A percentile compares a stretch with the other conserved stretches of the same genome.
These are phyloP conservation scores for Oncorhynchus tshawytscha DNA, from an alignment of 2,113 vertebrate genomes.

Conservation along the genomic window DNA sequence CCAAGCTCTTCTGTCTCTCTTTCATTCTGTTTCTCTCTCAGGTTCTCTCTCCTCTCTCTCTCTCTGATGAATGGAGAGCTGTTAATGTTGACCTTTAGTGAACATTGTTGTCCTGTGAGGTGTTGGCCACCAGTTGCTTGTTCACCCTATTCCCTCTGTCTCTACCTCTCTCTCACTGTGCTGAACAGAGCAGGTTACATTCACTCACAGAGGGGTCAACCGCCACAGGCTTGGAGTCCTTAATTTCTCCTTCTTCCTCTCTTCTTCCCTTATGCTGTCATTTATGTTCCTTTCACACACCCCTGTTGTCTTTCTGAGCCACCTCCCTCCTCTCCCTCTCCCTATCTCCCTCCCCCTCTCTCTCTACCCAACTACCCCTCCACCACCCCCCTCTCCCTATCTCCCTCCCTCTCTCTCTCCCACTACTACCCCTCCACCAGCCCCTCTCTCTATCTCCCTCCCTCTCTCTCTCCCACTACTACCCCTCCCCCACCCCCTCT, in stretches of 20 bases:
- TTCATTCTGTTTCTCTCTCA: not conserved
- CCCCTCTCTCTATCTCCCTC: too few species aligned
- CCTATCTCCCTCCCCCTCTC: not conserved
- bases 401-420: not conserved
- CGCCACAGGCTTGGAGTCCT: not conserved
- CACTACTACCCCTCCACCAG: too few species aligned
- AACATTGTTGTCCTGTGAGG: not conserved
- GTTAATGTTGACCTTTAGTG: constrained; percentile 9
- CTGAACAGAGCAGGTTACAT: not conserved
- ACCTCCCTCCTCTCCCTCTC: too few species aligned
- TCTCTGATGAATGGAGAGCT: not conserved
- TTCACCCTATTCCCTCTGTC: not conserved
- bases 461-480: too few species aligned
- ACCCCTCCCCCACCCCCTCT: too few species aligned
- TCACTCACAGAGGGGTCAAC: not conserved
- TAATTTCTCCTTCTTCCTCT: not conserved
- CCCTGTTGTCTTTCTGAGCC: not conserved
- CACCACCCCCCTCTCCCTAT: too few species aligned
- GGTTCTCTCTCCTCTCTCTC: not conserved
- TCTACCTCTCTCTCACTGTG: not conserved
- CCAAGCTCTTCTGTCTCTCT: not conserved
- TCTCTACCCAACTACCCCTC: not conserved
- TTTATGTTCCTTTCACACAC: not conserved
- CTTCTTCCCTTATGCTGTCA: not conserved
- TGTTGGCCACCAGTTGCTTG: not conserved